Conservation (phyloP, 2,888 invertebrate genomes). For the Orchestes rusci region DNA sequence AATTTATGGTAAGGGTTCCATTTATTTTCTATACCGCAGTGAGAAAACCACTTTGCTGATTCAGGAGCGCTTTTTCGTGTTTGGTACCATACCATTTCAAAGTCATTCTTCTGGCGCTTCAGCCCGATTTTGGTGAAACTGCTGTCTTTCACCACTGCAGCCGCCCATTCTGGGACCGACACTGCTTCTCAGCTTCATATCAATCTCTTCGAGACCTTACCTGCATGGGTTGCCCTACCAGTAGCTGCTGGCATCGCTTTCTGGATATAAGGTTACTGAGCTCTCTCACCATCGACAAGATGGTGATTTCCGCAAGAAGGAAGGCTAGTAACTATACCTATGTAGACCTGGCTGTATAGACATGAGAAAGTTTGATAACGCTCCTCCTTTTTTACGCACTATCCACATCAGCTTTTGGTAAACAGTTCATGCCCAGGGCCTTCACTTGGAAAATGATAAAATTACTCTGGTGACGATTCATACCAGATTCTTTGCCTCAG, state of each 20-base stretch:
- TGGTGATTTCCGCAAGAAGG: not conserved
- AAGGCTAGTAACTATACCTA: no score
- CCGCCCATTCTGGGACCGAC: constrained; percentile 2
- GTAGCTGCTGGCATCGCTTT: constrained; percentile 1
- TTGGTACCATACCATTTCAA: constrained; percentile 3
- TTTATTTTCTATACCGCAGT: constrained; percentile 7
- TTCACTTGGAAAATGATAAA: no score
- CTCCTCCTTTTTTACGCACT: no score
- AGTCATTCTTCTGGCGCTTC: constrained; percentile 5
- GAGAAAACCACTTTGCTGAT: constrained; percentile 1
- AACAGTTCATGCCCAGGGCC: no score
- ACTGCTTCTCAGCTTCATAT: not conserved
- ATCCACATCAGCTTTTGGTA: no score
- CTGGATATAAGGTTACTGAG: no score
- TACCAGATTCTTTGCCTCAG: no score
- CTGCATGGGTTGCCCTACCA: no score
- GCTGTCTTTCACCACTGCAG: constrained; percentile 2
- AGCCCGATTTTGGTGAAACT: constrained; percentile 6
- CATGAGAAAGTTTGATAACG: no score
- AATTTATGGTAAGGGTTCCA: constrained; percentile 6
- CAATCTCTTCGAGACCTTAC: no score
- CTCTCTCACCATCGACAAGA: not conserved
- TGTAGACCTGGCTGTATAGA: no score
- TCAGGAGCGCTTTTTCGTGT: not conserved
- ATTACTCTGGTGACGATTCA: no score